Evolutionary conservation across 2,797 vertebrate species (phyloP).

Genomic region (Poliocrania exsul): DNA sequence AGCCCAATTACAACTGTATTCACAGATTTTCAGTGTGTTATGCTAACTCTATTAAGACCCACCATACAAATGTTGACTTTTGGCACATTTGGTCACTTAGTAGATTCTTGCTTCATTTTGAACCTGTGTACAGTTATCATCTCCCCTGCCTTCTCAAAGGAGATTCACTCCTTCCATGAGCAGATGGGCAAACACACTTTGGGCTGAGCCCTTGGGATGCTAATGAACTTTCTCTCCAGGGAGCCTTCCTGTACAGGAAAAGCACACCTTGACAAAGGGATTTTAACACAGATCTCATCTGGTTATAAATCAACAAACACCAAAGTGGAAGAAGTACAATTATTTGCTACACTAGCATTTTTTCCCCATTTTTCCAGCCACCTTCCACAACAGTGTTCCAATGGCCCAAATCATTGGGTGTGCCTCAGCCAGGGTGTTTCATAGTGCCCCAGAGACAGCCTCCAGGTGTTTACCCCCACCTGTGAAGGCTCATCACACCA

Average conservation of each 20-base stretch:
- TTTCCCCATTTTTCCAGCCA: neutral
- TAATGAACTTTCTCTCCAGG: conserved; percentile 31
- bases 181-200: conserved; percentile 21
- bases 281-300: conserved; percentile 1
- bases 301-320: neutral
- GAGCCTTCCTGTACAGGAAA: conserved; percentile 21
- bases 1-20: neutral
- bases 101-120: neutral
- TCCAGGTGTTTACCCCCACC: neutral
- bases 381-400: neutral
- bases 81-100: neutral
- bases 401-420: neutral
- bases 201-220: neutral
- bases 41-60: neutral
- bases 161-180: neutral
- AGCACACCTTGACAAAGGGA: neutral
- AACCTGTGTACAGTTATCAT: neutral
- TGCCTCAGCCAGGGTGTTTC: neutral
- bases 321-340: neutral
- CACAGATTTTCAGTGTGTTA: neutral
- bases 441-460: neutral
- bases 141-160: neutral
- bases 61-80: neutral
- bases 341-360: neutral
- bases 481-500: neutral